Conservation (phyloP, 2,113 vertebrate genomes). For the Pluvianellus socialis region DNA sequence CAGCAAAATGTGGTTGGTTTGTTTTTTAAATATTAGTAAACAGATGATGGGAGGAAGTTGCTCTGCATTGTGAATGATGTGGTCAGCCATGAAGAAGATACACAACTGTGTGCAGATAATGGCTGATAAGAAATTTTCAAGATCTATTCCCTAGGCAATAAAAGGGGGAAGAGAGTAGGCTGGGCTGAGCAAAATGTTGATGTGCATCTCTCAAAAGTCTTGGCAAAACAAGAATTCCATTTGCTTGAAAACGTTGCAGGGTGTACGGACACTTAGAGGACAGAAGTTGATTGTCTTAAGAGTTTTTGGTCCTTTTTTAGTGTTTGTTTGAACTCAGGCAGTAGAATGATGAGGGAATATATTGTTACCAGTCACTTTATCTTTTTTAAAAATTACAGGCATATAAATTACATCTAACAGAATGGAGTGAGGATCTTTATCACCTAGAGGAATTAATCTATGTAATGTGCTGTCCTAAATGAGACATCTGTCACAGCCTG, state of each 20-base stretch:
- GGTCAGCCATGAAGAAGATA: not conserved
- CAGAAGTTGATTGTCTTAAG: not conserved
- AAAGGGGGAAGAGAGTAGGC: not conserved
- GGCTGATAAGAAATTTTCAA: not conserved
- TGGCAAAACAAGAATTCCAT: not conserved
- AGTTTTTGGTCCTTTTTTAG: not conserved
- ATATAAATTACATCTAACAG: conserved; percentile 2
- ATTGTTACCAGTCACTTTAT: not conserved
- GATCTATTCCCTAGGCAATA: not conserved
- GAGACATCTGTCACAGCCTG: not conserved
- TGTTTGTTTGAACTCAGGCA: not conserved
- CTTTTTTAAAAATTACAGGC: not conserved
- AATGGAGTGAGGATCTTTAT: not conserved
- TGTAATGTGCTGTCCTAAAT: conserved; percentile 25
- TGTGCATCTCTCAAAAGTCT: not conserved
- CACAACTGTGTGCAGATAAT: not conserved
- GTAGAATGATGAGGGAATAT: not conserved
- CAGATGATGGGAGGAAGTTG: not conserved
- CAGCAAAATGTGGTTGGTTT: not conserved
- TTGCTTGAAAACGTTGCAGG: not conserved
- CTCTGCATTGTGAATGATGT: not conserved
- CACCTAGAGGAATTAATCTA: conserved; percentile 13
- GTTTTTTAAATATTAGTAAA: not conserved
- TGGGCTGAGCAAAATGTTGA: not conserved
- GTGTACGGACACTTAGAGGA: not conserved